phyloP scores from a whole-genome alignment of 37 sponge, comb jelly and placozoan species.

The Geodia barretti region DNA sequence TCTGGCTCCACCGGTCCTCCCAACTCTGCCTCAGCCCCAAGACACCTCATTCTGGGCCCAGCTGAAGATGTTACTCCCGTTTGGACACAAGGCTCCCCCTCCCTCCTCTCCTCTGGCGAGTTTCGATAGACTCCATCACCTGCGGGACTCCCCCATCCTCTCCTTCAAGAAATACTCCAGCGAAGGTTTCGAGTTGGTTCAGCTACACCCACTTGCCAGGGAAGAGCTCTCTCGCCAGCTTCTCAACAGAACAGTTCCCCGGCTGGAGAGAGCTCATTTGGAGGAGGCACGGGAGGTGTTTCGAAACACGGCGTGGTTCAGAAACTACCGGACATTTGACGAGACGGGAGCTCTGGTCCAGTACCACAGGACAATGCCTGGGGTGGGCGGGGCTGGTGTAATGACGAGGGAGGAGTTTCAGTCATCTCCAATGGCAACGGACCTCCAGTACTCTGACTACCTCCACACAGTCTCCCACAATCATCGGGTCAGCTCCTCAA shows the following conservation, averaged over 20 bases:
- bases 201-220: slow-evolving; percentile 13
- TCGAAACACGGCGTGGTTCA: slow-evolving; percentile 50
- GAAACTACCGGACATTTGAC: slow-evolving; percentile 31
- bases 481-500: slow-evolving; percentile 42
- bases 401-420: slow-evolving; percentile 29
- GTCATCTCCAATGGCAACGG: not conserved
- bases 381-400: slow-evolving; percentile 35
- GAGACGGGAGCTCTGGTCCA: not conserved
- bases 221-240: slow-evolving; percentile 17
- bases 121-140: slow-evolving; percentile 8
- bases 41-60: slow-evolving; percentile 13
- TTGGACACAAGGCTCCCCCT: slow-evolving; percentile 9
- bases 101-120: not conserved
- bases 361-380: slow-evolving; percentile 53
- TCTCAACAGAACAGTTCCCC: slow-evolving; percentile 21
- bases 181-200: slow-evolving; percentile 28
- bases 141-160: slow-evolving; percentile 40
- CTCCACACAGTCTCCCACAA: slow-evolving; percentile 61
- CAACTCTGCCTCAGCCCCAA: not conserved
- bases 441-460: slow-evolving; percentile 39
- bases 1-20: slow-evolving; percentile 2
- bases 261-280: slow-evolving; percentile 22
- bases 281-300: slow-evolving; percentile 24
- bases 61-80: slow-evolving; percentile 44
- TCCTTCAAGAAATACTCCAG: slow-evolving; percentile 22